phyloP scores from a whole-genome alignment of 2,888 invertebrate species.

The Polylopha cassiicola region DNA sequence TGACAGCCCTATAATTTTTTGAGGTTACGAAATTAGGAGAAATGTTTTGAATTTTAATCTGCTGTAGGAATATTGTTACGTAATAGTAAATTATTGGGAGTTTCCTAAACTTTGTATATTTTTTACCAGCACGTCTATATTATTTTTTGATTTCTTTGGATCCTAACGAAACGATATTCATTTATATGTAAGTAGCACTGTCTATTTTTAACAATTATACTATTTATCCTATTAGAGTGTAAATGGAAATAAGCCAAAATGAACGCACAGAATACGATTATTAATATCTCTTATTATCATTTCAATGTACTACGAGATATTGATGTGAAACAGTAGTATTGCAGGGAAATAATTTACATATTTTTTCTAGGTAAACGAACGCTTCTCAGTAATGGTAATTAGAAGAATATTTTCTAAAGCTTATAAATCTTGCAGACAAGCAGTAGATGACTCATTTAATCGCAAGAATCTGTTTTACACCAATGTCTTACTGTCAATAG shows the following conservation, averaged over 20 bases:
- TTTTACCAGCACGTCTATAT: slow-evolving; percentile 6
- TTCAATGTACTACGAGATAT: slow-evolving; percentile 21
- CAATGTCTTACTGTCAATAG: slow-evolving; percentile 86
- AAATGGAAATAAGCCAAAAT: too few species aligned
- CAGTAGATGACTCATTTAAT: slow-evolving; percentile 67
- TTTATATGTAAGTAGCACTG: slow-evolving; percentile 8
- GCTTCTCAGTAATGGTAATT: slow-evolving; percentile 37
- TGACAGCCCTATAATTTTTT: slow-evolving; percentile 16
- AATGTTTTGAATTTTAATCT: slow-evolving; percentile 19
- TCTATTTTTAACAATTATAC: not conserved
- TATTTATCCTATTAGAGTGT: not conserved
- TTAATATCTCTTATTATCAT: not conserved
- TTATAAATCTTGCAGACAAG: slow-evolving; percentile 41
- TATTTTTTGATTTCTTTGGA: slow-evolving; percentile 3
- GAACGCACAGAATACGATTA: too few species aligned
- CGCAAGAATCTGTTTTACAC: slow-evolving; percentile 85
- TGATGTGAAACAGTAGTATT: slow-evolving; percentile 35
- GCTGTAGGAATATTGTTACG: slow-evolving; percentile 13
- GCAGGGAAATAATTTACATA: slow-evolving; percentile 14
- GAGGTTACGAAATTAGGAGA: slow-evolving; percentile 18
- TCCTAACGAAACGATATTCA: not conserved
- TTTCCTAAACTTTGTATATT: slow-evolving; percentile 7
- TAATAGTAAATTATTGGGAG: slow-evolving; percentile 11
- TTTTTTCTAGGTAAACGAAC: slow-evolving; percentile 49
- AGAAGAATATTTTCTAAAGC: slow-evolving; percentile 48